Base-by-base conservation (phyloP, 2,888 invertebrate species). In the Pyrgus malvae region DNA sequence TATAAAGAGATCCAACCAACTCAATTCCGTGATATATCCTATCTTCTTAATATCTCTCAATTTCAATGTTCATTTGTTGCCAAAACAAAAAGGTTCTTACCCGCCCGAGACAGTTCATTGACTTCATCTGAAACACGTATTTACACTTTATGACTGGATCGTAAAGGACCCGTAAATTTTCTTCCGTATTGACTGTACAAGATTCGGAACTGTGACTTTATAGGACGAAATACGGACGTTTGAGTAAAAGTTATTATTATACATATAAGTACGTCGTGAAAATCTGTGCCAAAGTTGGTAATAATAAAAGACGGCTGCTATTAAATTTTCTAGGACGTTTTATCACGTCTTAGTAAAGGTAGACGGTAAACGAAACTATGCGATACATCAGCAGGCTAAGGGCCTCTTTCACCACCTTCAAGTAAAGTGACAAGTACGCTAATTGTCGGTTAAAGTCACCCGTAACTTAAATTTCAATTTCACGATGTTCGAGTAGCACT, bases 91-190 rank as follows among this genome's bases (percentile, higher is more conserved):
- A 16, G 14, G 14, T 35, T 44, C 19, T 16, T 38, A 53, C 35
- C 46, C 21, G n/a, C 8, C 6, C 7, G 25, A 16, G 29, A 27
- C 55, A 49, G 68, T 64, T 67, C 66, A 60, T 49, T 64, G 69
- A 59, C 69, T 55, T 60, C 61, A 60, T 61, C 60, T 60, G 56
- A 60, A 62, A 65, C 57, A 61, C 59, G 61, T 63, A 62, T 64
- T 63, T 64, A 62, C 53, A 58, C 50, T 58, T 68, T 74, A 74
- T 72, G 35, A 74, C 67, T 68, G 62, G 58, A 67, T 60, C 66
- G 66, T 75, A 69, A 73, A 68, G 58, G 61, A 58, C 62, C 65
- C 66, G 59, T 68, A 61, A 68, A 69, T 67, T 64, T 58, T 59
- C 57, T 66, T 63, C 64, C 64, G 61, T 60, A 60, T 62, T 66